A percentile compares a stretch with the other conserved stretches of the same genome.
These are phyloP conservation scores for Synergus itoensis DNA, from an alignment of 2,888 invertebrate species.

Conservation along the genomic window DNA sequence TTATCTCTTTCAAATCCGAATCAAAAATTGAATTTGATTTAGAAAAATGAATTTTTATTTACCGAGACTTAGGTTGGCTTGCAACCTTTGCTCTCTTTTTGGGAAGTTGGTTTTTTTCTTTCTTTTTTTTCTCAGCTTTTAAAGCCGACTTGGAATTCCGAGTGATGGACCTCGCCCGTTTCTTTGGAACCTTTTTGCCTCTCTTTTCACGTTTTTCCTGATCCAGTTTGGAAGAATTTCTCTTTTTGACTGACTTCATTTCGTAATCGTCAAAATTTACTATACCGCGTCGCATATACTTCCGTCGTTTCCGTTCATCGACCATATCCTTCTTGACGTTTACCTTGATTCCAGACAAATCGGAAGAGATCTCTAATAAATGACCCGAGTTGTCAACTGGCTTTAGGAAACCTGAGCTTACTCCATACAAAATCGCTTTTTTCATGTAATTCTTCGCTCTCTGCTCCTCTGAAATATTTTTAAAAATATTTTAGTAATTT, in stretches of 20 bases:
- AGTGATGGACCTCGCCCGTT: background rate
- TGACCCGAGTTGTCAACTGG: slow-evolving; percentile 62
- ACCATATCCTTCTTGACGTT: slow-evolving; percentile 3
- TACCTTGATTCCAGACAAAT: slow-evolving; percentile 44
- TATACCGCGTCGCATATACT: slow-evolving; percentile 17
- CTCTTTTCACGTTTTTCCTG: background rate
- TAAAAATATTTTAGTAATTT: background rate
- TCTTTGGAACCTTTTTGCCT: background rate
- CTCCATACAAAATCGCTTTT: slow-evolving; percentile 65
- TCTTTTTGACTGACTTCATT: background rate
- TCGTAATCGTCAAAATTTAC: slow-evolving; percentile 24
- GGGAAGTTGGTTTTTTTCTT: background rate
- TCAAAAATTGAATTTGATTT: background rate
- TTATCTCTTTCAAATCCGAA: background rate
- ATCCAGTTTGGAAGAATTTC: background rate
- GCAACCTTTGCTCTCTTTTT: slow-evolving; percentile 15
- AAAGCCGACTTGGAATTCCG: background rate
- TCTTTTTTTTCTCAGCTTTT: background rate
- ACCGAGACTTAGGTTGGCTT: background rate
- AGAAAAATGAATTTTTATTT: background rate
- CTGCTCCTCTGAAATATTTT: slow-evolving; percentile 61
- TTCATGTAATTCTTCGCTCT: slow-evolving; percentile 65
- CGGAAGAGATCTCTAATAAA: slow-evolving; percentile 61
- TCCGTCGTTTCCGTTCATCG: slow-evolving; percentile 14
- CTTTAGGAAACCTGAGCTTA: slow-evolving; percentile 68